Base-by-base conservation (phyloP, 1,140 invertebrate species). In the Phenacoccus solenopsis region DNA sequence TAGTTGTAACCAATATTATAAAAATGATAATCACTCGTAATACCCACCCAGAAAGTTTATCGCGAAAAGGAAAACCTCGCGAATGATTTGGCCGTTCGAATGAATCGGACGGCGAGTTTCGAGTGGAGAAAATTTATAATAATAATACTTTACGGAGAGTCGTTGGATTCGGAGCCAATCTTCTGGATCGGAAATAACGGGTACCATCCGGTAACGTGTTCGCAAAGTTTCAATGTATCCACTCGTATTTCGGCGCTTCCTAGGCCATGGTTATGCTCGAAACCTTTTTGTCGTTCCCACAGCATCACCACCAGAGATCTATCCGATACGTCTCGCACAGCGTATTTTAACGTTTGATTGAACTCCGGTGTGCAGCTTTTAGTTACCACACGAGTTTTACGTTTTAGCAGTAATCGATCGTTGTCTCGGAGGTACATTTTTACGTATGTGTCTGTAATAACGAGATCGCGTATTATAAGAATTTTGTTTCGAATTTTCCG, bases 361-460 rank as follows among this genome's bases (percentile, higher is more conserved):
- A 89, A 97, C 74, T 90, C 83, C 7, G 93, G 93, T 75, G 92
- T 89, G 68, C 84, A 85, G 25, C 85, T 87, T 73, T 89, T 89
- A 25, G 89, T 84, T 2, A 91, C 82, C 0, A 92, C 87, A 32
- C 89, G 83, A 0, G 93, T 96, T 78, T 96, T 97, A 72, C 91
- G 88, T 77, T 95, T 96, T 75, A 94, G 90, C 68, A 94, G 80
- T 84, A 90, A 88, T 73, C 90, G 86, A 67, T 91, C 89, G 28
- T 90, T 90, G 74, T 94, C 91, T 28, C 91, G 86, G 28, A 97
- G 81, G 77, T 95, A 96, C 64, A 91, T 95, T 80, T 96, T 96
- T 67, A 96, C 92, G 80, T 96, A 97, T 2, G 93, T 95, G 77
- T 96, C 93, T 82, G 84, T 79, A 71, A 67, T n/a, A n/a, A n/a